Conservation (phyloP, 2,888 invertebrate species). For the Ephialtes manifestator region DNA sequence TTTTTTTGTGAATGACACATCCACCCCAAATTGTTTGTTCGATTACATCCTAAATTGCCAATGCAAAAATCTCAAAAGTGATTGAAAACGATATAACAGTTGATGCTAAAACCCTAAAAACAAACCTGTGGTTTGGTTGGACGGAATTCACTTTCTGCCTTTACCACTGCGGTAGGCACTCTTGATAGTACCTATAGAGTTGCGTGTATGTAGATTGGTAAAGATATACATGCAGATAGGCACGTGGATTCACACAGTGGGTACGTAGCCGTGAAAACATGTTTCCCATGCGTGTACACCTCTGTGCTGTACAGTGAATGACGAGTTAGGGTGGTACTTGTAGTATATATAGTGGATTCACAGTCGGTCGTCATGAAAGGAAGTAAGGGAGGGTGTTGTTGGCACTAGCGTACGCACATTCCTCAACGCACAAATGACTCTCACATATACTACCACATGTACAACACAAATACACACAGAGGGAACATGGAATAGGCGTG, state of each 20-base stretch:
- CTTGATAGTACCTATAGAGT: background rate
- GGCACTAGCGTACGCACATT: slow-evolving; percentile 44
- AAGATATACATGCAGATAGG: background rate
- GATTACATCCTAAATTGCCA: background rate
- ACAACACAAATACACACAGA: background rate
- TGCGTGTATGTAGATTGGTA: background rate
- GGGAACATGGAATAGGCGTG: slow-evolving; percentile 62
- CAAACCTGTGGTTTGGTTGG: too few relatives aligned
- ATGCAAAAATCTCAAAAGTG: background rate
- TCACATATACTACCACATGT: slow-evolving; percentile 1
- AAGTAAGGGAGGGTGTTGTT: slow-evolving; percentile 28
- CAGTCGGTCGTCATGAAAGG: slow-evolving; percentile 36
- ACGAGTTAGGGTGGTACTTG: background rate
- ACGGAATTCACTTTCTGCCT: slow-evolving; percentile 22
- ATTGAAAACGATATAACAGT: background rate
- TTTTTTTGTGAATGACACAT: too few relatives aligned
- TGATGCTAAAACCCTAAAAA: background rate
- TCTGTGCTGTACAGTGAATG: slow-evolving; percentile 7
- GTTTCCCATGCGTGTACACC: slow-evolving; percentile 9
- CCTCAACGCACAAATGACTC: slow-evolving; percentile 43
- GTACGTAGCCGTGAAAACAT: slow-evolving; percentile 17
- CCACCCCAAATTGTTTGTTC: background rate
- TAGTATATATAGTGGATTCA: background rate
- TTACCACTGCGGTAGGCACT: background rate
- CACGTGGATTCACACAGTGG: slow-evolving; percentile 9